Base-by-base conservation (phyloP, 2,888 invertebrate genomes). In the Drosophila falleni region DNA sequence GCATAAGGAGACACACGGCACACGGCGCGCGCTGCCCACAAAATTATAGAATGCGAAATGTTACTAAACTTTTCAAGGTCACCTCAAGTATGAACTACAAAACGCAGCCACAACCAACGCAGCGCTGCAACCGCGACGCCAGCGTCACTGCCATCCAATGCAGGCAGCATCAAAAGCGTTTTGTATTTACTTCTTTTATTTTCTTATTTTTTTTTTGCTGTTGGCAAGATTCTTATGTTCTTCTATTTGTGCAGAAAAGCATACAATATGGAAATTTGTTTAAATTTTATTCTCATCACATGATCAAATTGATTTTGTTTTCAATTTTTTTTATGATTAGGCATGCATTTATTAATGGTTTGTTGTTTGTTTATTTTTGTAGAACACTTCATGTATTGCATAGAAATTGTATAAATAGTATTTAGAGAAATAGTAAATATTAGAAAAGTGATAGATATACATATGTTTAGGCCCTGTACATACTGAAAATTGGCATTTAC, bases 31-130 rank as follows among this genome's bases (percentile, higher is more conserved):
- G 29, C 29, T 29, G 41, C 16, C 39, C 29, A 44, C 44, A 33
- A 26, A 42, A 55, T 39, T 39, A 46, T 67, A 66, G 56, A 81
- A 71, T 79, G 62, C 69, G 64, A 86, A 89, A 87, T 80, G 89
- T 89, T 87, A 81, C 84, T 80, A 84, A 89, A 89, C 90, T 89
- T 87, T 89, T 89, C 89, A 89, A 89, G 89, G 89, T 89, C 89
- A 89, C 54, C 72, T 83, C 78, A 87, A 89, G 84, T 83, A 81
- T 89, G 84, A 89, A 89, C 87, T 87, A 83, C 81, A 77, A 77
- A 77, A 56, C 65, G 56, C 58, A 69, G 42, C 50, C 59, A 70
- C 70, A 66, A 47, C 29, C 47, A 41, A 23, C 56, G 26, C 63
- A 19, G 37, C 31, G 44, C 56, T 67, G 69, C 55, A 16, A 46